Evolutionary conservation across 35 echinoderm and acorn worm genomes (phyloP).

Genomic region (Antedon bifida): DNA sequence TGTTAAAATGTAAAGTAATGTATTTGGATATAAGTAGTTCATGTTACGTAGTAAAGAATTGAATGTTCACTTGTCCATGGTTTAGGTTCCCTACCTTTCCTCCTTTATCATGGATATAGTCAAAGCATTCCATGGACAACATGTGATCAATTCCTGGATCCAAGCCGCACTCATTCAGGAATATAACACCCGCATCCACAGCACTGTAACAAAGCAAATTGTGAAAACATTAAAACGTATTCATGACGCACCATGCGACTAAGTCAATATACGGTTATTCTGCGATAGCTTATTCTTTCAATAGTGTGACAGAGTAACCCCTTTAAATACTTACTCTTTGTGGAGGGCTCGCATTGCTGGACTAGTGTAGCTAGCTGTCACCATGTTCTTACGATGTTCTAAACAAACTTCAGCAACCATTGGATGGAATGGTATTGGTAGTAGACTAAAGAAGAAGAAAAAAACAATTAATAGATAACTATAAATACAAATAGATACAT

Average conservation of each 20-base stretch:
- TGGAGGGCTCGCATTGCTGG: slow-evolving; percentile 68
- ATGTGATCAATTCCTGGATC: slow-evolving; percentile 97
- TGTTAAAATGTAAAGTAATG: too few species aligned
- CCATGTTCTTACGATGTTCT: slow-evolving; percentile 67
- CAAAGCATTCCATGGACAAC: slow-evolving; percentile 89
- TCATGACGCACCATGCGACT: too few species aligned
- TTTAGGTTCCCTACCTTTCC: too few species aligned
- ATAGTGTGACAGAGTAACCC: too few species aligned
- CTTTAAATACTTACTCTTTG: slow-evolving; percentile 47
- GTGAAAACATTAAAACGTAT: not conserved
- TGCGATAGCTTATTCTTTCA: too few species aligned
- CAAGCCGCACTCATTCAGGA: slow-evolving; percentile 72
- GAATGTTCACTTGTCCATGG: too few species aligned
- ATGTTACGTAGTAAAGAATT: too few species aligned
- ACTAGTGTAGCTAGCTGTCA: slow-evolving; percentile 67
- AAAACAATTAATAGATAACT: not conserved
- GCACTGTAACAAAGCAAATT: slow-evolving; percentile 38
- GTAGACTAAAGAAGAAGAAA: slow-evolving; percentile 22
- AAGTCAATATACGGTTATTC: too few species aligned
- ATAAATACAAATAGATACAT: not conserved
- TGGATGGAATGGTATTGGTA: slow-evolving; percentile 47
- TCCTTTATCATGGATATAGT: too few species aligned
- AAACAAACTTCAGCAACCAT: slow-evolving; percentile 50
- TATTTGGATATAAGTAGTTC: too few species aligned
- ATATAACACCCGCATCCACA: slow-evolving; percentile 56